Evolutionary conservation across 2,797 vertebrate species (phyloP).

Genomic region (Phoeniculus purpureus): DNA sequence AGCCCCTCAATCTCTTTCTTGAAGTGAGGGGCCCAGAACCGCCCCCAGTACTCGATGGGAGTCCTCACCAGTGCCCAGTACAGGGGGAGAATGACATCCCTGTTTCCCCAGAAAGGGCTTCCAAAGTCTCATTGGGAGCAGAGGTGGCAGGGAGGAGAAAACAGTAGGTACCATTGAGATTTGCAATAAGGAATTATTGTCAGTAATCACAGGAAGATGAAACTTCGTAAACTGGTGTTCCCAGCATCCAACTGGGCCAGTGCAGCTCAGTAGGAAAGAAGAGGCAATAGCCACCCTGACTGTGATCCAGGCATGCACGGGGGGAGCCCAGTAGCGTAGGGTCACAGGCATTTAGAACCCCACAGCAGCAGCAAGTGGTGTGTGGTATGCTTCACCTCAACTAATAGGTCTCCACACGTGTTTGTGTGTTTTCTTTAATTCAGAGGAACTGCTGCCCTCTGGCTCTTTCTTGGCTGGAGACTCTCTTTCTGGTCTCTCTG

Average conservation of each 20-base stretch:
- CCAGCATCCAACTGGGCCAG: neutral
- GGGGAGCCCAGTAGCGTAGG: neutral
- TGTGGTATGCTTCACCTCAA: neutral
- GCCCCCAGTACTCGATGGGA: too few relatives aligned
- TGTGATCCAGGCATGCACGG: accelerated
- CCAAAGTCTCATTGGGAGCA: neutral
- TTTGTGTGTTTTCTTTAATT: neutral
- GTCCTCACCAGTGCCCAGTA: too few relatives aligned
- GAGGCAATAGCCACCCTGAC: neutral
- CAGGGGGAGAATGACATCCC: too few relatives aligned
- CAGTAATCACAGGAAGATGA: too few relatives aligned
- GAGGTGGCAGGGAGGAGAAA: neutral
- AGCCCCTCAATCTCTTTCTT: too few relatives aligned
- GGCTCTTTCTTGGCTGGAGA: neutral
- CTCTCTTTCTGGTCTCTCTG: neutral
- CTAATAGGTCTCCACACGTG: accelerated
- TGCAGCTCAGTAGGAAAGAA: neutral
- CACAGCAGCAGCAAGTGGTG: too few relatives aligned
- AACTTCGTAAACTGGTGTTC: neutral
- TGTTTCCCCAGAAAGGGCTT: neutral
- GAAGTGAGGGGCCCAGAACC: too few relatives aligned
- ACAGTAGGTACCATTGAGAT: accelerated
- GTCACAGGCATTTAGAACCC: accelerated
- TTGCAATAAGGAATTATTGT: neutral
- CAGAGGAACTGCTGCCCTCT: neutral